phyloP scores from a whole-genome alignment of 2,888 invertebrate species.

The Caenorhabditis drosophilae region DNA sequence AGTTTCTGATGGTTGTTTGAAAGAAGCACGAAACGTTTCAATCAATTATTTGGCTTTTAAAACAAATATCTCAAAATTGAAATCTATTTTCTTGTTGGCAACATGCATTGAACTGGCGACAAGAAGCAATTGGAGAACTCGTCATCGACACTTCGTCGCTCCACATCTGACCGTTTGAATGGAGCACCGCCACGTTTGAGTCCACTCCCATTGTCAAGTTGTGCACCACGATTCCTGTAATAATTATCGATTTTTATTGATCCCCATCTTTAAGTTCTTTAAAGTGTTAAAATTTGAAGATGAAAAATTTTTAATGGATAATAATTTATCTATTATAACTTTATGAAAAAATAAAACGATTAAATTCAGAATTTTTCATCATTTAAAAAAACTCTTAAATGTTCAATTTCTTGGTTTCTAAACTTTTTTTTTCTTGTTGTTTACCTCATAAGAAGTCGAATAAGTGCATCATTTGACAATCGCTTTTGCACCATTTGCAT shows the following conservation, averaged over 20 bases:
- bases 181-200: constrained; percentile 36
- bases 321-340: too few relatives aligned
- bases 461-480: constrained; percentile 47
- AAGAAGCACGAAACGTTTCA: too few relatives aligned
- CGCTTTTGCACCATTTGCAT: constrained; percentile 41
- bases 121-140: constrained; percentile 58
- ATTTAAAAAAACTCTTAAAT: neutral
- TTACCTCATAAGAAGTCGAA: constrained; percentile 49
- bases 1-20: too few relatives aligned
- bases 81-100: constrained; percentile 33
- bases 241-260: neutral
- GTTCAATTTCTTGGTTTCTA: too few relatives aligned
- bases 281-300: too few relatives aligned
- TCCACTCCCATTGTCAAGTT: constrained; percentile 16
- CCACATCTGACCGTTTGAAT: constrained; percentile 45
- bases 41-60: too few relatives aligned
- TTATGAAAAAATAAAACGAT: constrained; percentile 5
- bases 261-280: neutral
- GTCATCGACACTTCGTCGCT: constrained; percentile 51
- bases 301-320: too few relatives aligned
- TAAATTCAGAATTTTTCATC: constrained; percentile 1
- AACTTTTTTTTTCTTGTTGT: too few relatives aligned
- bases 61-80: too few relatives aligned
- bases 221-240: constrained; percentile 35
- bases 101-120: constrained; percentile 57